Evolutionary conservation across 2,113 vertebrate species (phyloP).

Genomic region (Cathartes aura): DNA sequence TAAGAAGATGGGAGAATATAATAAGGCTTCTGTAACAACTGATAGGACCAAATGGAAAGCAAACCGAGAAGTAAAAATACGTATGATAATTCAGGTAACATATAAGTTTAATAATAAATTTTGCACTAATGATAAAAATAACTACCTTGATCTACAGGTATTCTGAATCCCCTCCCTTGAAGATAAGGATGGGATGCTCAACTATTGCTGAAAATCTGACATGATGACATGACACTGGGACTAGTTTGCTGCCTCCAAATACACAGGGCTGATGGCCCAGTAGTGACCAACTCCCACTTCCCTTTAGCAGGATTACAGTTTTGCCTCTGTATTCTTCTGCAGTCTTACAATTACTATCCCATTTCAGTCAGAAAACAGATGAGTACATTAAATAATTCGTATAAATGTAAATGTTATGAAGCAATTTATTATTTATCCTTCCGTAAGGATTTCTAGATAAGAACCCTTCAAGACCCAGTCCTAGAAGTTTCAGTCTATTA

Average conservation of each 20-base stretch:
- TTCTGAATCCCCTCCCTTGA: background rate
- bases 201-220: background rate
- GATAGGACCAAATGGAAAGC: background rate
- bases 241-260: background rate
- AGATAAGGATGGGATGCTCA: background rate
- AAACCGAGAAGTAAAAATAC: background rate
- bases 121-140: background rate
- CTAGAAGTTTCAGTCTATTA: conserved; percentile 7
- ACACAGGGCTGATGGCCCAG: background rate
- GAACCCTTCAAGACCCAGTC: background rate
- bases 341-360: background rate
- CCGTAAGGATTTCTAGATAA: background rate
- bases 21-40: background rate
- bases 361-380: background rate
- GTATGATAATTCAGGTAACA: background rate
- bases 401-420: background rate
- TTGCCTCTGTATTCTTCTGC: background rate
- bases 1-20: background rate
- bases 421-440: background rate
- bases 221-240: background rate
- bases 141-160: background rate
- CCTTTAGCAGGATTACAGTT: background rate
- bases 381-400: background rate
- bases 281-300: background rate
- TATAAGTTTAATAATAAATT: background rate